These are phyloP conservation scores for Hydriomena furcata DNA, from an alignment of 2,888 invertebrate species.

Conservation along the genomic window DNA sequence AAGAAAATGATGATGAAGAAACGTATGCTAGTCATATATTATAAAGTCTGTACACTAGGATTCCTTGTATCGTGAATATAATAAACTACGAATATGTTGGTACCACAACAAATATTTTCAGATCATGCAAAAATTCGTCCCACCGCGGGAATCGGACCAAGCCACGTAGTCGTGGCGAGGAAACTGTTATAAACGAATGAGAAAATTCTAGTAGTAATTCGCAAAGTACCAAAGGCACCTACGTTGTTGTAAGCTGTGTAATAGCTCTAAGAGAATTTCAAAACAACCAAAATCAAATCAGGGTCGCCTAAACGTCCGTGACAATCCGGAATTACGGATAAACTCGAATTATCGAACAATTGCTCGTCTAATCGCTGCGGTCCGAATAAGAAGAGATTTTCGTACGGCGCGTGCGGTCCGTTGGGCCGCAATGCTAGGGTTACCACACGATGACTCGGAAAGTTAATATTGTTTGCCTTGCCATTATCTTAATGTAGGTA, in stretches of 20 bases:
- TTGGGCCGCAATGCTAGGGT: slow-evolving; percentile 45
- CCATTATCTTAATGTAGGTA: background rate
- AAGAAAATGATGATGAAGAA: too few relatives aligned
- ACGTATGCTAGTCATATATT: too few relatives aligned
- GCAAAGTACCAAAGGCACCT: background rate
- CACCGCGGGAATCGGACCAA: too few relatives aligned
- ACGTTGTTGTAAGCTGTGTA: background rate
- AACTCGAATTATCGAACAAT: slow-evolving; percentile 37
- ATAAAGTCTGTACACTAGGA: too few relatives aligned
- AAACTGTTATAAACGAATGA: too few relatives aligned
- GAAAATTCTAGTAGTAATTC: background rate
- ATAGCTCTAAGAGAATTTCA: background rate
- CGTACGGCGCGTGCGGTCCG: slow-evolving; percentile 52
- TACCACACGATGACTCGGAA: too few relatives aligned
- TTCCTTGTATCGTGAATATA: too few relatives aligned
- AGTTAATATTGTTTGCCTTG: too few relatives aligned
- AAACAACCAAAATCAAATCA: slow-evolving; percentile 18
- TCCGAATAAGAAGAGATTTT: slow-evolving; percentile 50
- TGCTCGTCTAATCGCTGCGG: slow-evolving; percentile 52
- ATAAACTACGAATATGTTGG: too few relatives aligned
- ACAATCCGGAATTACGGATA: slow-evolving; percentile 22
- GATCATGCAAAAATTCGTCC: too few relatives aligned
- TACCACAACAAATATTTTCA: too few relatives aligned
- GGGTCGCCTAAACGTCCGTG: slow-evolving; percentile 22
- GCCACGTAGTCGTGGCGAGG: too few relatives aligned